Conservation (phyloP, 30 jellyfish, hydroid and myxozoan genomes). For the Aurelia sp. region DNA sequence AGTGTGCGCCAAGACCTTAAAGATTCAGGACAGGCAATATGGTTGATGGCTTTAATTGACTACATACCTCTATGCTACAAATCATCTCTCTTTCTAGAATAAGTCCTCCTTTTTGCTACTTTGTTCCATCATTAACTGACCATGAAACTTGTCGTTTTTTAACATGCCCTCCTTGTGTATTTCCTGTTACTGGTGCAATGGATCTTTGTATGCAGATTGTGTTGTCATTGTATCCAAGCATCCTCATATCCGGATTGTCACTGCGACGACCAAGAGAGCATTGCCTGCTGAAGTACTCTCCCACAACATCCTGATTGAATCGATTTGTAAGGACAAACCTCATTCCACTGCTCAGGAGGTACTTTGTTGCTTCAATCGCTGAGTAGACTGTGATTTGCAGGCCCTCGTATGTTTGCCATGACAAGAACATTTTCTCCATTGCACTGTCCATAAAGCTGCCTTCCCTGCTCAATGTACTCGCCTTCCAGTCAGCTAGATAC, state of each 20-base stretch:
- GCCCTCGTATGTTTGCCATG: slow-evolving; percentile 65
- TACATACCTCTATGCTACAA: no score
- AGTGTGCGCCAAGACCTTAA: no score
- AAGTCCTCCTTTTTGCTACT: no score
- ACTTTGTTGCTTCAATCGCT: slow-evolving; percentile 24
- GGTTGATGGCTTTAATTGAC: no score
- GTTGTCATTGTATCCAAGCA: slow-evolving; percentile 58
- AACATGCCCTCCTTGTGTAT: slow-evolving; percentile 49
- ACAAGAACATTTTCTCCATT: slow-evolving; percentile 43
- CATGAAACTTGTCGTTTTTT: slow-evolving; percentile 6
- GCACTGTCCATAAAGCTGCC: slow-evolving; percentile 28
- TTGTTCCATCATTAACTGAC: not conserved
- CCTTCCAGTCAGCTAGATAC: slow-evolving; percentile 59
- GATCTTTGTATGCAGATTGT: slow-evolving; percentile 53
- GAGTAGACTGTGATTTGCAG: slow-evolving; percentile 48
- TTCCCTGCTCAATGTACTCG: slow-evolving; percentile 2
- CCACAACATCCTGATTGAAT: slow-evolving; percentile 57
- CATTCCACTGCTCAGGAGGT: slow-evolving; percentile 33
- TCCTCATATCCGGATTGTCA: slow-evolving; percentile 34
- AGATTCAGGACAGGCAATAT: no score
- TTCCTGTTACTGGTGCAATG: slow-evolving; percentile 44
- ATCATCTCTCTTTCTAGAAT: no score
- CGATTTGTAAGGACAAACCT: slow-evolving; percentile 44
- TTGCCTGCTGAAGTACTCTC: slow-evolving; percentile 57
- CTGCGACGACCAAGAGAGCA: slow-evolving; percentile 42